Evolutionary conservation across 2,888 invertebrate genomes (phyloP).

Genomic region (Rhagophthalmus giganteus): DNA sequence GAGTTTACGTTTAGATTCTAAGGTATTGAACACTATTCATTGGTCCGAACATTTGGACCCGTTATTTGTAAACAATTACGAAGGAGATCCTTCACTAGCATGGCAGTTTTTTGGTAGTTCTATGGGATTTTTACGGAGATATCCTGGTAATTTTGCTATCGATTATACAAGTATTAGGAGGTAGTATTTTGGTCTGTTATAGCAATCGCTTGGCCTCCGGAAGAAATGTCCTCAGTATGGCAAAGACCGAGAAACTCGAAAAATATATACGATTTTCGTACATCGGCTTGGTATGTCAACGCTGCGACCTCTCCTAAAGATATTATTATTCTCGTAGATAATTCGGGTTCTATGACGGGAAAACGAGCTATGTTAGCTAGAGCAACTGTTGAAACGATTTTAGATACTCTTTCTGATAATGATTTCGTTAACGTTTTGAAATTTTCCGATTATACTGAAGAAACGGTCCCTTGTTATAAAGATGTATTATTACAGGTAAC

Average conservation of each 20-base stretch:
- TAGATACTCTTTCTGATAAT: slow-evolving; percentile 94
- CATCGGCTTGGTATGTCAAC: slow-evolving; percentile 94
- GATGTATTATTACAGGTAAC: slow-evolving; percentile 83
- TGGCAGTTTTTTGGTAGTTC: slow-evolving; percentile 99
- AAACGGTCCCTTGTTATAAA: slow-evolving; percentile 88
- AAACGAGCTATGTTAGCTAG: slow-evolving; percentile 83
- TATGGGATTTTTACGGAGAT: slow-evolving; percentile 92
- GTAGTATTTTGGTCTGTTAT: too few species aligned
- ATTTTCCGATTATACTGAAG: slow-evolving; percentile 82
- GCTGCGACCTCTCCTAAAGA: slow-evolving; percentile 98
- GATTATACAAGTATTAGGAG: too few species aligned
- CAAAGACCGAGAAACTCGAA: slow-evolving; percentile 77
- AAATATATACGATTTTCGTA: slow-evolving; percentile 90
- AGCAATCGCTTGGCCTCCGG: slow-evolving; percentile 83
- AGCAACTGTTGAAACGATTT: slow-evolving; percentile 83
- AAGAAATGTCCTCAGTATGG: slow-evolving; percentile 60
- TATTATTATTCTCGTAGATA: slow-evolving; percentile 90
- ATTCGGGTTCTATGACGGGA: slow-evolving; percentile 86
- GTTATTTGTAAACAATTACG: slow-evolving; percentile 86
- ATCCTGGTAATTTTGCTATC: slow-evolving; percentile 72
- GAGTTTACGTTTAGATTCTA: slow-evolving; percentile 70
- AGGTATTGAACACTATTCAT: slow-evolving; percentile 85
- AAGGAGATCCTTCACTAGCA: slow-evolving; percentile 86
- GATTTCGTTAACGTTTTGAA: slow-evolving; percentile 95
- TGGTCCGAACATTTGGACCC: slow-evolving; percentile 95